Evolutionary conservation across 2,797 vertebrate genomes (phyloP), one percentile per base, ranked within the genome.

Genomic region (Hypotaenidia philippensis): DNA sequence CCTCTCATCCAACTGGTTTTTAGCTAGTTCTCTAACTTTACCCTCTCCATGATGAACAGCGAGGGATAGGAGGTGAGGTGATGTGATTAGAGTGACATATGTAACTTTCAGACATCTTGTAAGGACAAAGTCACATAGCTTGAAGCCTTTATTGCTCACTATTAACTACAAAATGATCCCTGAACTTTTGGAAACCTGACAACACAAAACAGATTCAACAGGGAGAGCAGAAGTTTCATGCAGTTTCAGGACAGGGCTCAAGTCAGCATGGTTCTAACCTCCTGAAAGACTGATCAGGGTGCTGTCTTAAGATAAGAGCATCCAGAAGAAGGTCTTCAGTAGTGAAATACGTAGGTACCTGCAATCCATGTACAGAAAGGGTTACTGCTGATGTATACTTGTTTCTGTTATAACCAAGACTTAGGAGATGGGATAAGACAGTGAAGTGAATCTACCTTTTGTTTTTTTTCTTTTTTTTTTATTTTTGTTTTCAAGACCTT

Each of bases 41-140:
- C 52, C 49, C 25, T 71, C 21, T 20, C 40, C 31, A 14, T 8
- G 29, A 25, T 18, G 61, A 86, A 19, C 40, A 56, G 9, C 8
- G 8, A 34, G 41, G 50, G 50, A 47, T 1, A 0, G 32, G 27
- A 68, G 17, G 13, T 41, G 66, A 59, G 32, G 44, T 0, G 1
- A 5, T 10, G 26, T n/a, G 26, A 31, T 19, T 32, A 61, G 17
- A 36, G 34, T 8, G 8, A 26, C 21, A 26, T 6, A 22, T 3
- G 41, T 38, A 49, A 49, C 13, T 72, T 41, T 32, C 31, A 68
- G 49, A 13, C 25, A 57, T 26, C 65, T 40, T 45, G 20, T 15
- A 65, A 77, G 32, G 53, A 77, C 13, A 47, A 68, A 74, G 14
- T 31, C 55, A 53, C 10, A 3, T 9, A 61, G 27, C 11, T n/a